Evolutionary conservation across 2,888 invertebrate genomes (phyloP).

Genomic region (Standfussiana lucernea): DNA sequence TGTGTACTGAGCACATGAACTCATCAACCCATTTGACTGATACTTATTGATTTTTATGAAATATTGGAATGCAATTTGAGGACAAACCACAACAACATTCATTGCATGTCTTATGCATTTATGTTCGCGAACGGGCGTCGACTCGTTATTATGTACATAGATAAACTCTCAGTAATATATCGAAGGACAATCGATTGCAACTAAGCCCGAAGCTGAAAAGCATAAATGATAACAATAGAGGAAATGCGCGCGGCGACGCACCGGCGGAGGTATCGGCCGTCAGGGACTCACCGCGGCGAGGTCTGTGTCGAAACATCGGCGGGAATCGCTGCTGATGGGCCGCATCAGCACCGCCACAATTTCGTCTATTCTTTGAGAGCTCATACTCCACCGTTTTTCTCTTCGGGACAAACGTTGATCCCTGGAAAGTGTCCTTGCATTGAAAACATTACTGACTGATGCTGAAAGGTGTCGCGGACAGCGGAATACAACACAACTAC

Average conservation of each 20-base stretch:
- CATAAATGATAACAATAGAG: not conserved
- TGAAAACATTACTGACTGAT: slow-evolving; percentile 81
- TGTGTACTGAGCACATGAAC: not conserved
- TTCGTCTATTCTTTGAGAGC: slow-evolving; percentile 85
- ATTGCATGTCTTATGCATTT: not conserved
- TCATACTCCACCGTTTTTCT: slow-evolving; percentile 87
- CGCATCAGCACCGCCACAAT: slow-evolving; percentile 87
- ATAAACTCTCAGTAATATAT: slow-evolving; percentile 20
- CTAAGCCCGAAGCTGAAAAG: slow-evolving; percentile 4
- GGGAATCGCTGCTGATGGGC: slow-evolving; percentile 84
- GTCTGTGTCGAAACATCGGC: slow-evolving; percentile 86
- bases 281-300: slow-evolving; percentile 82
- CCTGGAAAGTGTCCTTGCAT: slow-evolving; percentile 83
- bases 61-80: slow-evolving; percentile 32
- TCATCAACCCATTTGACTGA: not conserved
- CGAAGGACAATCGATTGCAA: not conserved
- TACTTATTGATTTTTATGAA: slow-evolving; percentile 21
- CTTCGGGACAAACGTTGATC: slow-evolving; percentile 78
- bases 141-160: not conserved
- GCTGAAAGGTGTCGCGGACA: slow-evolving; percentile 75
- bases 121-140: not conserved
- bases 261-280: slow-evolving; percentile 42
- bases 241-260: slow-evolving; percentile 23
- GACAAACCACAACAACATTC: slow-evolving; percentile 27
- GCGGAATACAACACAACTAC: slow-evolving; percentile 73